A percentile compares a stretch with the other conserved stretches of the same genome.
Evolutionary conservation across 2,888 invertebrate species (phyloP).

Genomic region (Mallateleia sp.): DNA sequence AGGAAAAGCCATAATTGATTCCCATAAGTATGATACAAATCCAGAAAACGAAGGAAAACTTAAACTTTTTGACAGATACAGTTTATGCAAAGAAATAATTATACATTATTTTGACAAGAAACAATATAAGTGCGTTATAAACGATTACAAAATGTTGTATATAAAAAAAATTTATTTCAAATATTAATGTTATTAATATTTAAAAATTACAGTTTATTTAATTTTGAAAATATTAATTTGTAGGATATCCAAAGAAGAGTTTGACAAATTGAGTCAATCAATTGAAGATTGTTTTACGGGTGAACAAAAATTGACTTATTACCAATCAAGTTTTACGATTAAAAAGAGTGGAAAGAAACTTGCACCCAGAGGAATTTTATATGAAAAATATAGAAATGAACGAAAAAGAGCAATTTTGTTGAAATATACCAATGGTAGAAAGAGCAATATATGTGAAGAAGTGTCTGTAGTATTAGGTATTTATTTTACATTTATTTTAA

Average conservation of each 20-base stretch:
- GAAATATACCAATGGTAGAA: too few relatives aligned
- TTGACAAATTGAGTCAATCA: neutral
- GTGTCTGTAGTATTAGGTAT: too few relatives aligned
- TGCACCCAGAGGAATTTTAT: slow-evolving; percentile 16
- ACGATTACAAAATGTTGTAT: too few relatives aligned
- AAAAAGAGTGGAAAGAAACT: neutral
- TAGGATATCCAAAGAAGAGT: slow-evolving; percentile 2
- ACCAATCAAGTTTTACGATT: neutral
- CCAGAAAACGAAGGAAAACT: slow-evolving; percentile 5
- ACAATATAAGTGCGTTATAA: slow-evolving; percentile 15
- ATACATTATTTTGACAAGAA: neutral
- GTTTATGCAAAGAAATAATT: neutral
- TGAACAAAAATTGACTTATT: slow-evolving; percentile 1
- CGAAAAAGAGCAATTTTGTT: slow-evolving; percentile 24
- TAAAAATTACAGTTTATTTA: too few relatives aligned
- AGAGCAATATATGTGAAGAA: too few relatives aligned
- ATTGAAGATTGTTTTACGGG: neutral
- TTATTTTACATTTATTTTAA: too few relatives aligned
- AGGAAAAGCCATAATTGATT: neutral
- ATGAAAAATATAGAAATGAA: slow-evolving; percentile 20
- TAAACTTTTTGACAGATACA: neutral
- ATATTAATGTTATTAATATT: neutral
- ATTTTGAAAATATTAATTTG: slow-evolving; percentile 2
- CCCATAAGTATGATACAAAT: neutral
- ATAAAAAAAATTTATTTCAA: slow-evolving; percentile 4